Conservation (phyloP, 2,888 invertebrate species). For the Anorthoa munda region DNA sequence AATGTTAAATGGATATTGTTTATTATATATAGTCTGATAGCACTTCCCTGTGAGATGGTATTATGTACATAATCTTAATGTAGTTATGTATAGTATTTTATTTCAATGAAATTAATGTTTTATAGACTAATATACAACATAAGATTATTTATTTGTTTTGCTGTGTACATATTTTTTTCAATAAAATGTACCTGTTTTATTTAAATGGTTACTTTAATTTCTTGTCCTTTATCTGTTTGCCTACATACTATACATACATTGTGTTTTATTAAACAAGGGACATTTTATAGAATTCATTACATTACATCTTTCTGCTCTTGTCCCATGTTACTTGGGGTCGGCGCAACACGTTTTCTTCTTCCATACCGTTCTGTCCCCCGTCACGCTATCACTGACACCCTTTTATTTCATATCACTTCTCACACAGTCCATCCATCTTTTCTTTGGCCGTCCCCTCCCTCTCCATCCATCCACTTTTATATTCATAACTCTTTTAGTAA, state of each 20-base stretch:
- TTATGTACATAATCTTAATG: slow-evolving; percentile 90
- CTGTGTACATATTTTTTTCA: slow-evolving; percentile 91
- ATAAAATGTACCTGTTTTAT: slow-evolving; percentile 91
- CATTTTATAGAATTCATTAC: neutral
- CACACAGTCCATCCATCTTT: too few species aligned
- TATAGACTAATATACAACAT: slow-evolving; percentile 91
- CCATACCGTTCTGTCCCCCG: too few species aligned
- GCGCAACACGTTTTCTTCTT: too few species aligned
- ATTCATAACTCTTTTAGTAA: too few species aligned
- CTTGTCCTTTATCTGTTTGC: neutral
- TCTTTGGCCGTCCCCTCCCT: too few species aligned
- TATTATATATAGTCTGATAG: slow-evolving; percentile 86
- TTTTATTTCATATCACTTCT: too few species aligned
- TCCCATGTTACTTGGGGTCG: too few species aligned
- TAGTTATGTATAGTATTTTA: slow-evolving; percentile 91
- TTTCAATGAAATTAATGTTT: slow-evolving; percentile 91
- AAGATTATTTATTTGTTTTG: slow-evolving; percentile 91
- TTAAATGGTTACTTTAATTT: slow-evolving; percentile 67
- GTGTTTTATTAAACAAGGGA: neutral
- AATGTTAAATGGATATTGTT: slow-evolving; percentile 89
- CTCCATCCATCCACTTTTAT: too few species aligned
- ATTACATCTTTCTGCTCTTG: too few species aligned
- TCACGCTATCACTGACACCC: too few species aligned
- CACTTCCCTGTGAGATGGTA: slow-evolving; percentile 87
- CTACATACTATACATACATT: neutral